Evolutionary conservation across 1,140 invertebrate genomes (phyloP).

Genomic region (Anthonomus grandis): DNA sequence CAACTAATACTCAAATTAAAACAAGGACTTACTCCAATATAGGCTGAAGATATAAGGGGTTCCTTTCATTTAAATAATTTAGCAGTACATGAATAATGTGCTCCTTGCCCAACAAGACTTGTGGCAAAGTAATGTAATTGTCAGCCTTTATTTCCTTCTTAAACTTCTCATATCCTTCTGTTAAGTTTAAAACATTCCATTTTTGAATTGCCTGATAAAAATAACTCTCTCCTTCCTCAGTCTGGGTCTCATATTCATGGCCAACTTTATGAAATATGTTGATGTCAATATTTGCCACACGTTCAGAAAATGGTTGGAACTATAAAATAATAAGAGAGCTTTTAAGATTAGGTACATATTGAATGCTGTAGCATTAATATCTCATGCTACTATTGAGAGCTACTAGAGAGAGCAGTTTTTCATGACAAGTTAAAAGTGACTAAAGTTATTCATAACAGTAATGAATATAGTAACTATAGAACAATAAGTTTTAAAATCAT

Average conservation of each 20-base stretch:
- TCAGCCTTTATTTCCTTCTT: conserved; percentile 61
- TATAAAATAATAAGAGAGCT: conserved; percentile 51
- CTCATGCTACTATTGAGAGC: background rate
- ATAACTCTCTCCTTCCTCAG: conserved; percentile 69
- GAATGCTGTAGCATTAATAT: background rate
- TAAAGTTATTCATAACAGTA: background rate
- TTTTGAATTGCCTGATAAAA: conserved; percentile 80
- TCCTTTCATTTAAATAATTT: conserved; percentile 66
- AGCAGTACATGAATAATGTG: conserved; percentile 67
- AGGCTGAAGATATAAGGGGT: conserved; percentile 71
- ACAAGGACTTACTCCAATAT: conserved; percentile 72
- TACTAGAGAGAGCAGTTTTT: background rate
- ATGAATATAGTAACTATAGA: background rate
- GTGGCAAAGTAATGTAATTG: conserved; percentile 72
- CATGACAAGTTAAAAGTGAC: background rate
- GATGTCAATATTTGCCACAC: conserved; percentile 78
- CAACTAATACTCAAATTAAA: background rate
- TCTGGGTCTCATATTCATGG: conserved; percentile 64
- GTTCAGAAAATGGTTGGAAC: conserved; percentile 84
- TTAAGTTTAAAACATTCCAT: conserved; percentile 83
- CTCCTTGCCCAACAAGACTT: conserved; percentile 76
- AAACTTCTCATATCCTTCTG: conserved; percentile 75
- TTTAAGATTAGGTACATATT: background rate
- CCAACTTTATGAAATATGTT: conserved; percentile 73
- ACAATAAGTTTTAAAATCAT: background rate